Evolutionary conservation across 1,140 invertebrate genomes (phyloP), one percentile per base, ranked within the genome.

Genomic region (Episyrphus balteatus): DNA sequence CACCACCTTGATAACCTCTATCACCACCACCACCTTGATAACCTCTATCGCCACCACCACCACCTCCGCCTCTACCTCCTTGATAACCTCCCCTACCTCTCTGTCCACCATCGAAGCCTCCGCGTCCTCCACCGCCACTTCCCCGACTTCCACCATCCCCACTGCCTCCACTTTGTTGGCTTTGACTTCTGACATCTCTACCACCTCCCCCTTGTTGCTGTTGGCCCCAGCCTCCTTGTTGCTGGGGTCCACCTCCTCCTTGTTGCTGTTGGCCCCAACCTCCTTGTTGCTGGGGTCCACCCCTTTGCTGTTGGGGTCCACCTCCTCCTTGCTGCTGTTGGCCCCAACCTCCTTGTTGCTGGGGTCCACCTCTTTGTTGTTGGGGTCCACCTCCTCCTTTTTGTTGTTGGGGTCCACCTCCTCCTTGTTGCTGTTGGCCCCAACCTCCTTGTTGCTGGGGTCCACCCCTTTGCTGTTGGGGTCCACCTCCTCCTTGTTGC

Each of bases 111-210:
- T 36, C 10, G 34, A 12, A 36, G 11, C n/a, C n/a, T n/a, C n/a
- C n/a, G n/a, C n/a, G n/a, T n/a, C n/a, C n/a, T n/a, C 31, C 11
- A 31, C 13, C 18, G n/a, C 11, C 36, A 21, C 17, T 15, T 26
- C 36, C 19, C 13, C 14, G 12, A 17, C 42, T 40, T 46, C 47
- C 0, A 13, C 37, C 12, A 52, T 34, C 48, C 58, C 51, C 42
- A 26, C 31, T 37, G 44, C 51, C 14, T 57, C 53, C 1, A 6
- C 14, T 18, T 57, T 60, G 38, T 64, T 66, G 8, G 3, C 21
- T 13, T 46, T 51, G 48, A 11, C 44, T 50, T 10, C 21, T 8
- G 8, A 8, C 3, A 3, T 5, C 21, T 26, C 14, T 18, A 46
- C n/a, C n/a, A n/a, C n/a, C n/a, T n/a, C n/a, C 21, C 5, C 36